These are phyloP conservation scores for Chouioia cunea DNA, from an alignment of 2,888 invertebrate species.

Conservation along the genomic window DNA sequence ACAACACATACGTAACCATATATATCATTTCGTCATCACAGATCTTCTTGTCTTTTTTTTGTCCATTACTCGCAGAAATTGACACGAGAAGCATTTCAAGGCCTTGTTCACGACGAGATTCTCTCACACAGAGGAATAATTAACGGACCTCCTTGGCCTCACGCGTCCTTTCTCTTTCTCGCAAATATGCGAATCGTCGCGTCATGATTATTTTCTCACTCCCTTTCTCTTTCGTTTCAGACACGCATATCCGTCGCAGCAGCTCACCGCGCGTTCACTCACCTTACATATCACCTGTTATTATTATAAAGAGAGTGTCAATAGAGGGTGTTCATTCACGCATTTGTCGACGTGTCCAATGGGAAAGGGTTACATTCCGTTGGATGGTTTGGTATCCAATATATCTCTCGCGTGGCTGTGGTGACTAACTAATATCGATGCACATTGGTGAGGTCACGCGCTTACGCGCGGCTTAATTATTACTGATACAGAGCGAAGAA, in stretches of 20 bases:
- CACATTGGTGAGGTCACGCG: constrained; percentile 27
- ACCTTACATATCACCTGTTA: too few species aligned
- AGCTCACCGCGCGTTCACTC: too few species aligned
- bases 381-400: constrained; percentile 49
- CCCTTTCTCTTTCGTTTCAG: constrained; percentile 3
- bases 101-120: constrained; percentile 18
- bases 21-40: too few species aligned
- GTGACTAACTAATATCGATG: not conserved
- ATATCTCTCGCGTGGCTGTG: constrained; percentile 13
- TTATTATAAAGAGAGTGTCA: too few species aligned
- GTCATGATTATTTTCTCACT: constrained; percentile 36
- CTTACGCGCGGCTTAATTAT: constrained; percentile 41
- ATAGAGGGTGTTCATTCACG: not conserved
- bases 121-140: constrained; percentile 38
- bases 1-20: too few species aligned
- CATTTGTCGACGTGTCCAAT: not conserved
- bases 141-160: constrained; percentile 25
- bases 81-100: constrained; percentile 33
- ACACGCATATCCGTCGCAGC: too few species aligned
- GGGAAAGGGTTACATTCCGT: constrained; percentile 47
- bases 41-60: constrained; percentile 1
- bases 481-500: constrained; percentile 1
- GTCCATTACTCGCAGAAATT: not conserved
- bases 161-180: constrained; percentile 45
- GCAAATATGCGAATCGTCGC: constrained; percentile 32